A percentile compares a stretch with the other conserved stretches of the same genome.
Evolutionary conservation across 1,140 invertebrate species (phyloP).

Genomic region (Pectinophora gossypiella): DNA sequence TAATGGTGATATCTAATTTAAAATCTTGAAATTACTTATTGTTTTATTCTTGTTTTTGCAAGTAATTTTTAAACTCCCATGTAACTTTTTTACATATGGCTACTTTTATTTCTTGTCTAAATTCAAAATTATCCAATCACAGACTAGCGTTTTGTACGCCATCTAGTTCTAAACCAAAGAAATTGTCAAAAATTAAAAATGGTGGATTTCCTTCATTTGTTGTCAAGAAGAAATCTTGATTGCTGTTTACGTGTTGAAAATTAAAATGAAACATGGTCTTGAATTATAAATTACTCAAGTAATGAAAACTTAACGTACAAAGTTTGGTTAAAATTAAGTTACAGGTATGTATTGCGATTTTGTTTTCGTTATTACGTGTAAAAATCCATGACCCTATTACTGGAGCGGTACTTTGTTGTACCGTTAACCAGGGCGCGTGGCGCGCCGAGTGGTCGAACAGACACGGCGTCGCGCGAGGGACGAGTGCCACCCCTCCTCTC

Average conservation of each 20-base stretch:
- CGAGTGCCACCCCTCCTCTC: constrained; percentile 70
- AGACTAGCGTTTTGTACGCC: constrained; percentile 31
- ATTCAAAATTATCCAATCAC: constrained; percentile 21
- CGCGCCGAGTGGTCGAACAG: constrained; percentile 43
- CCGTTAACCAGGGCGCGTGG: constrained; percentile 66
- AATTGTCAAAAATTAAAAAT: constrained; percentile 62
- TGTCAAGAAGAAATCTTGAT: constrained; percentile 47
- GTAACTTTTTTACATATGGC: no score
- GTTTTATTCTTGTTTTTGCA: no score
- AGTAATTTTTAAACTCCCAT: constrained; percentile 8
- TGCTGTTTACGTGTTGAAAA: constrained; percentile 30
- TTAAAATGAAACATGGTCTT: no score
- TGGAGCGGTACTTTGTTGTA: constrained; percentile 65
- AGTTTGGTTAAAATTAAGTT: not conserved
- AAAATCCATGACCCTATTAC: constrained; percentile 69
- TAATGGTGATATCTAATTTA: no score
- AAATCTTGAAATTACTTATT: no score
- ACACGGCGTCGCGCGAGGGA: constrained; percentile 49
- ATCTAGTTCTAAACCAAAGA: constrained; percentile 48
- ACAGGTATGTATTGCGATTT: not conserved
- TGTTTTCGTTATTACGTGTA: not conserved
- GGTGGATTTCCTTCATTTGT: constrained; percentile 70
- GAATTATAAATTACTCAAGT: no score
- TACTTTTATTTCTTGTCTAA: no score
- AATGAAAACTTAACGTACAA: no score